Evolutionary conservation across 1,140 invertebrate genomes (phyloP).

Genomic region (Drosophila melanica): DNA sequence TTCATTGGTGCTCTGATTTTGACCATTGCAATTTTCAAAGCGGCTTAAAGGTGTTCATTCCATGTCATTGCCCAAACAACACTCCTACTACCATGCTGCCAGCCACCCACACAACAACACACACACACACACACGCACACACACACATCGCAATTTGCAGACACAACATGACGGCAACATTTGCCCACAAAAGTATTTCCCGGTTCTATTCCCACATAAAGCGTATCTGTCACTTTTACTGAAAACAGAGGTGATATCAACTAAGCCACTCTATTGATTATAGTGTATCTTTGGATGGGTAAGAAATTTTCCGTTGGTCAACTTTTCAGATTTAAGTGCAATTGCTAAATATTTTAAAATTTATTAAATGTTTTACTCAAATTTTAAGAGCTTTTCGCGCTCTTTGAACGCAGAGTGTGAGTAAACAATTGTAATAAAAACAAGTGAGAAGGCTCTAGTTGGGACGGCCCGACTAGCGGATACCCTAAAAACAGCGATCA

Average conservation of each 20-base stretch:
- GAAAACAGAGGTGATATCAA: too few species aligned
- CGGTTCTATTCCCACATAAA: too few species aligned
- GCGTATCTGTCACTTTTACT: too few species aligned
- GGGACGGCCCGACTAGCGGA: too few species aligned
- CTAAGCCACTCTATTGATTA: too few species aligned
- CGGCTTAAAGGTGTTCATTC: slow-evolving; percentile 80
- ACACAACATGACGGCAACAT: not conserved
- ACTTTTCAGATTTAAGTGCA: not conserved
- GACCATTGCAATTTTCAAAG: slow-evolving; percentile 77
- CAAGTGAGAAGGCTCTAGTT: too few species aligned
- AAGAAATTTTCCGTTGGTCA: not conserved
- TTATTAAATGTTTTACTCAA: not conserved
- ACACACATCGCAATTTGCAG: not conserved
- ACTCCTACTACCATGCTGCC: not conserved
- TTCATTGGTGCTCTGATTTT: slow-evolving; percentile 63
- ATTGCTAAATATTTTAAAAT: not conserved
- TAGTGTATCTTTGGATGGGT: too few species aligned
- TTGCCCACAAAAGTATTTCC: not conserved
- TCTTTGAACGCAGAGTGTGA: not conserved
- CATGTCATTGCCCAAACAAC: slow-evolving; percentile 62
- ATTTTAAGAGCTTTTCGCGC: not conserved
- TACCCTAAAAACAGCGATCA: too few species aligned
- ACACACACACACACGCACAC: not conserved
- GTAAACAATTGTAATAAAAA: slow-evolving; percentile 1
- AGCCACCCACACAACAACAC: too few species aligned